phyloP scores from a whole-genome alignment of 2,113 vertebrate species.

The Grus americana region DNA sequence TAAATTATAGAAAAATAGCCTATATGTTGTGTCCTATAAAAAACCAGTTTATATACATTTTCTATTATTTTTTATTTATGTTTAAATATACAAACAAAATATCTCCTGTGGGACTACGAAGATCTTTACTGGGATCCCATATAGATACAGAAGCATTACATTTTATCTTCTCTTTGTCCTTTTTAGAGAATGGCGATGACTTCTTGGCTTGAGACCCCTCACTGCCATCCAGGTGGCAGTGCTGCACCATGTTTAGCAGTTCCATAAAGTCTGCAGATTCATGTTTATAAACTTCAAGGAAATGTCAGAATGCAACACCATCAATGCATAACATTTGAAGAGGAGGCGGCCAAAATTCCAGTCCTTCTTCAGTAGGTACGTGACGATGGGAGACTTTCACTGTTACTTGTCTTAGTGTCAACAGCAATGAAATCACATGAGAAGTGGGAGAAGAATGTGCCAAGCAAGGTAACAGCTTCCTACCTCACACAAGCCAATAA shows the following conservation, averaged over 20 bases:
- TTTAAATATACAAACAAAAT: not conserved
- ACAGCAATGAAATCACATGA: not conserved
- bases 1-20: not conserved
- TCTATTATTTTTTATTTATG: not conserved
- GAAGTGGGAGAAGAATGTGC: not conserved
- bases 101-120: not conserved
- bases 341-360: not conserved
- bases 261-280: not conserved
- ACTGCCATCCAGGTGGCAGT: not conserved
- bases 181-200: accelerated
- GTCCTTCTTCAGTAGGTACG: not conserved
- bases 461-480: not conserved
- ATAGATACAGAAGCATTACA: not conserved
- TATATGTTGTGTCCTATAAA: not conserved
- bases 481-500: not conserved
- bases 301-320: not conserved
- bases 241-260: not conserved
- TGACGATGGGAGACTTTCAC: not conserved
- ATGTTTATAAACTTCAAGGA: not conserved
- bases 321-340: not conserved
- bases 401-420: not conserved
- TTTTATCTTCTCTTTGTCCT: not conserved
- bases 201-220: not conserved
- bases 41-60: not conserved
- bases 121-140: not conserved